Percentiles rank a stretch among this genome's conserved stretches.
These are phyloP conservation scores for Poecilus cupreus DNA, from an alignment of 2,888 invertebrate species.

Conservation along the genomic window DNA sequence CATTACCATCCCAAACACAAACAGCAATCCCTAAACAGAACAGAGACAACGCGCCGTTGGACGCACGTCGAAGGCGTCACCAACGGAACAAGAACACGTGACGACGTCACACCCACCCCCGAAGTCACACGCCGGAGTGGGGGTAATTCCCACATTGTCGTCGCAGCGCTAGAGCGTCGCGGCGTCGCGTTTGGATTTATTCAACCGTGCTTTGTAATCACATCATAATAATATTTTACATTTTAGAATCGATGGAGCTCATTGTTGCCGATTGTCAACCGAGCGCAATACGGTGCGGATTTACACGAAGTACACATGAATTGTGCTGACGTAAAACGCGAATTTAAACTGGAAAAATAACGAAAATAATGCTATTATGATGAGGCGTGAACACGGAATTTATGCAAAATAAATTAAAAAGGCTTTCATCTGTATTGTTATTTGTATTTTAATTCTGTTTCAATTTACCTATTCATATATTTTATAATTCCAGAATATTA, in stretches of 20 bases:
- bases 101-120: slow-evolving; percentile 28
- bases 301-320: slow-evolving; percentile 24
- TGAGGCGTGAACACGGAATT: not conserved
- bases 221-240: slow-evolving; percentile 78
- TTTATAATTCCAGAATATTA: too few relatives aligned
- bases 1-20: not conserved
- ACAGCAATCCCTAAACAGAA: not conserved
- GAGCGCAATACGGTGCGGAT: slow-evolving; percentile 37
- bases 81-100: slow-evolving; percentile 40
- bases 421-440: not conserved
- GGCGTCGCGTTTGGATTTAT: slow-evolving; percentile 74
- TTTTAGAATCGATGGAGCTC: slow-evolving; percentile 71
- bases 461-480: not conserved
- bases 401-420: not conserved
- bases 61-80: slow-evolving; percentile 17
- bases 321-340: slow-evolving; percentile 7
- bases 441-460: not conserved
- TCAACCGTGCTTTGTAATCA: slow-evolving; percentile 83
- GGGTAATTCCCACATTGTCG: slow-evolving; percentile 41
- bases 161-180: slow-evolving; percentile 57
- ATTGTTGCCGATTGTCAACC: slow-evolving; percentile 47
- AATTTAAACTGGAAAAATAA: slow-evolving; percentile 32
- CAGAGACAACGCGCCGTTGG: not conserved
- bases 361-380: slow-evolving; percentile 32
- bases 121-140: slow-evolving; percentile 16